Percentiles rank a stretch among this genome's conserved stretches.
Conservation (phyloP, 2,797 vertebrate species). For the Halcyon leucocephala region DNA sequence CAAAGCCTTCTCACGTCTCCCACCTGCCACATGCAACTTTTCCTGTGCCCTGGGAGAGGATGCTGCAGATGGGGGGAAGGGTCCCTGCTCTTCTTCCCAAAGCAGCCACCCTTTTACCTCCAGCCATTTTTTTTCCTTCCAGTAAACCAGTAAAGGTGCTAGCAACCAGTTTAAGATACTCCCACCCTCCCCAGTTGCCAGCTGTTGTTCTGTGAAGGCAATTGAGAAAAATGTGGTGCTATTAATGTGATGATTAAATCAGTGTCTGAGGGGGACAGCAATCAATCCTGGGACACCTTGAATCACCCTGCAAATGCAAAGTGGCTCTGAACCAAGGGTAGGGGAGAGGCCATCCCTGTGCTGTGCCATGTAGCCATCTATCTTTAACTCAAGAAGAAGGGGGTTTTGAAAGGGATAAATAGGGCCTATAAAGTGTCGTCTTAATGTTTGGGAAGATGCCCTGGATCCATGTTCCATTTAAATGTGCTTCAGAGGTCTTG, state of each 20-base stretch:
- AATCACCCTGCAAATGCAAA: not conserved
- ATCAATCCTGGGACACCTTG: not conserved
- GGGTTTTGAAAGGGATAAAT: not conserved
- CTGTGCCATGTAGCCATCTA: not conserved
- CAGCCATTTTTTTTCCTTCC: not conserved
- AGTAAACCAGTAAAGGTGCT: not conserved
- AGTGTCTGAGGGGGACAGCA: not conserved
- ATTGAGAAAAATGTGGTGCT: not conserved
- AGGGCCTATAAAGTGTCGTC: not conserved
- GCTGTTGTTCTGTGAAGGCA: not conserved
- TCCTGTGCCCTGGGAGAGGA: not conserved
- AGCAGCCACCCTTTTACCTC: not conserved
- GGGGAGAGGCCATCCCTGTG: not conserved
- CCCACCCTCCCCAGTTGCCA: not conserved
- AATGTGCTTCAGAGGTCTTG: not conserved
- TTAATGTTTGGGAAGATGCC: not conserved
- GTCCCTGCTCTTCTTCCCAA: not conserved
- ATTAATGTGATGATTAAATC: not conserved
- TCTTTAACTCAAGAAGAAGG: not conserved
- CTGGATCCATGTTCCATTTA: not conserved
- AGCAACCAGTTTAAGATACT: not conserved
- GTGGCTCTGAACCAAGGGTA: not conserved
- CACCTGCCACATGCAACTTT: not conserved
- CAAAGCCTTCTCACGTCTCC: not conserved
- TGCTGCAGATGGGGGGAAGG: not conserved